Evolutionary conservation across 2,797 vertebrate species (phyloP).

Genomic region (Lophotriccus pileatus): DNA sequence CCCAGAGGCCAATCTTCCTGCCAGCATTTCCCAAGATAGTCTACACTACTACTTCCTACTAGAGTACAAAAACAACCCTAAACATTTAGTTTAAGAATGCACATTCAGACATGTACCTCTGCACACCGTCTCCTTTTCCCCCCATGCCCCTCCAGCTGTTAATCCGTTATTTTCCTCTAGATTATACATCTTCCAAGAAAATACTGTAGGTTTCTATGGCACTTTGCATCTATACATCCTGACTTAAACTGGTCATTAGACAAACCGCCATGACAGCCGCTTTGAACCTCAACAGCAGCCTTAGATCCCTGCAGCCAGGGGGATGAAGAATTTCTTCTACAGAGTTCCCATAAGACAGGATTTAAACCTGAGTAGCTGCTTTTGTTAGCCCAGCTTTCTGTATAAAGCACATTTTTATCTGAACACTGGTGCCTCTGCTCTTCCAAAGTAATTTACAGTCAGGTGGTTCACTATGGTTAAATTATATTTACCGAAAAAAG

Average conservation of each 20-base stretch:
- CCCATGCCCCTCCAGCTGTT: background rate
- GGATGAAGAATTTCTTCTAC: background rate
- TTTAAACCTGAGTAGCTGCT: constrained; percentile 4
- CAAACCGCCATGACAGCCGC: background rate
- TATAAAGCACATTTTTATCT: background rate
- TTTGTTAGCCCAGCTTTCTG: background rate
- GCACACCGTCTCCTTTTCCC: background rate
- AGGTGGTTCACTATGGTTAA: background rate
- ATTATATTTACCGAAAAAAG: background rate
- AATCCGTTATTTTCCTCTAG: background rate
- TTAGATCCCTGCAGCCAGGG: background rate
- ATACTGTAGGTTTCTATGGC: background rate
- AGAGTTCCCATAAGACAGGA: background rate
- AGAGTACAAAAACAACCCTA: accelerated
- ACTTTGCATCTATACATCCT: background rate
- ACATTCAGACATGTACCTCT: background rate
- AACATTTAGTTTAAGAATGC: background rate
- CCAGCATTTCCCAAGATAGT: background rate
- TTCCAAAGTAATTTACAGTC: background rate
- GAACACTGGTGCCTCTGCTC: background rate
- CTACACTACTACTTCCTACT: background rate
- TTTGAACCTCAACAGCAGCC: background rate
- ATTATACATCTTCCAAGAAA: background rate
- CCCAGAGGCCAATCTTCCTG: background rate
- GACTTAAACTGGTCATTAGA: background rate